Base-by-base conservation (phyloP, 2,797 vertebrate genomes). In the Steatocranus sp. region DNA sequence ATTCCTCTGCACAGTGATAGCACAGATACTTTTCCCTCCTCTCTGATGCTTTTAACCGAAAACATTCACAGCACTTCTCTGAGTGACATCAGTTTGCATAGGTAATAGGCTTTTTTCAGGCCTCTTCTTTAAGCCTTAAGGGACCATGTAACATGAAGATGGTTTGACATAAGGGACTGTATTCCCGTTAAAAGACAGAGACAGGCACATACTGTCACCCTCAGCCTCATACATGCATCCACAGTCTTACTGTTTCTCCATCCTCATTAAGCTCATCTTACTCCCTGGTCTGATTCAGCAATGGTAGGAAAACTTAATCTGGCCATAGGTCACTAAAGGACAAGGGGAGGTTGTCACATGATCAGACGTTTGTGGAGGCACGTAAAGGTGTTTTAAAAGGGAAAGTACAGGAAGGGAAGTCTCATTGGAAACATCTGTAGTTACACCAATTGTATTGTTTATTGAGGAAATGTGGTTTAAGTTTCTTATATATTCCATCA, bases 81-180 rank as follows among this genome's bases (percentile, higher is more conserved):
- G 51, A 75, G 27, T 61, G 7, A 82, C 25, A 56, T 92, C 76
- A 76, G 76, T 91, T 88, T 91, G 88, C 85, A 83, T 91, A 86
- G 86, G 87, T 92, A 92, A 92, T 86, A 78, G 81, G 63, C 90
- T 90, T 83, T 43, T 92, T 46, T 63, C 83, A 76, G 76, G 53
- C 70, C 66, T 88, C 79, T 88, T 85, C 58, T 68, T 79, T 6
- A 53, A 85, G 84, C 87, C 91, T 81, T 5, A 74, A 84, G 84
- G 25, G 81, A 70, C 78, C 49, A 3, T 34, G 66, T 85, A 82
- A 86, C 63, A 48, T 79, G 87, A 80, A 92, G 83, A 81, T 27
- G 56, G 74, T 74, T 58, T 89, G 91, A 91, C 91, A 86, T 41
- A 41, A 66, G 46, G 82, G 56, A 73, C 68, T 88, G 5, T 11